Conservation (phyloP, 2,797 vertebrate species). For the Strix occidentalis region DNA sequence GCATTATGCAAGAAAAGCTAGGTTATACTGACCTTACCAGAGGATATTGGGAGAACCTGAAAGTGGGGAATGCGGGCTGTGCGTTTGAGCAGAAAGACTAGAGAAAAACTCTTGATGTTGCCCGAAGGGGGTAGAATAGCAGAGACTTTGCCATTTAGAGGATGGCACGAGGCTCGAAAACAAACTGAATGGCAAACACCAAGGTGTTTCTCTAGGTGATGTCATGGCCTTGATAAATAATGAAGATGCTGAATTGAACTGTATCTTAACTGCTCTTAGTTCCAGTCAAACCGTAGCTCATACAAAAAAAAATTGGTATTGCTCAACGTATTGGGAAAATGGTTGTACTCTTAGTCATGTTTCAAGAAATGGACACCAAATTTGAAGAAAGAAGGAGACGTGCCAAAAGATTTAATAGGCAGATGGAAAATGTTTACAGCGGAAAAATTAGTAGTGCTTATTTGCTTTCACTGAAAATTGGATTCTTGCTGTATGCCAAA, state of each 20-base stretch:
- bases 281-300: not conserved
- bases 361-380: not conserved
- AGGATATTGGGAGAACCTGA: not conserved
- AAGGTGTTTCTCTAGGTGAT: not conserved
- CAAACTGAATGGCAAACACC: not conserved
- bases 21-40: not conserved
- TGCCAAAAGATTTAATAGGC: constrained; percentile 2
- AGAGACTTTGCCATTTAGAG: not conserved
- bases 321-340: not conserved
- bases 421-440: constrained; percentile 32
- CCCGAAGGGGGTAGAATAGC: not conserved
- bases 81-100: not conserved
- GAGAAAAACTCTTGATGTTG: not conserved
- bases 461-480: constrained; percentile 6
- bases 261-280: not conserved
- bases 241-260: not conserved
- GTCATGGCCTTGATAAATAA: not conserved
- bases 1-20: not conserved
- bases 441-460: not conserved
- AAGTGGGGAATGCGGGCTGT: not conserved
- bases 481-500: not conserved
- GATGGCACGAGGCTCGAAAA: not conserved
- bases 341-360: not conserved
- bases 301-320: not conserved
- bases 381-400: not conserved